A percentile compares a stretch with the other conserved stretches of the same genome.
phyloP scores from a whole-genome alignment of 2,113 vertebrate genomes.

The Corythornis cristatus region DNA sequence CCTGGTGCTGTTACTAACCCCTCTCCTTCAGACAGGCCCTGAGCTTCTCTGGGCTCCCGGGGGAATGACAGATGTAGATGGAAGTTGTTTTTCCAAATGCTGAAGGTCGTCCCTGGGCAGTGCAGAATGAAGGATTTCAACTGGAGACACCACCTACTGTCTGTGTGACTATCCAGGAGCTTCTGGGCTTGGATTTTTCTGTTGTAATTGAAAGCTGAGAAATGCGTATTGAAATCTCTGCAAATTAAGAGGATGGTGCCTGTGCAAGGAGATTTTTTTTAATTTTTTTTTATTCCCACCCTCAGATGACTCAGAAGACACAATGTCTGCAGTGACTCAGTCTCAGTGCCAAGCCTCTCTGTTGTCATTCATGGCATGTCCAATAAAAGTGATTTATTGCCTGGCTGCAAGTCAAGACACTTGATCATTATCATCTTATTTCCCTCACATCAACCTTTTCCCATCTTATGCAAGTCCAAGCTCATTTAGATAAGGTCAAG shows the following conservation, averaged over 20 bases:
- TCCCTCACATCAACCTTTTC: constrained; percentile 9
- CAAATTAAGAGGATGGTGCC: not conserved
- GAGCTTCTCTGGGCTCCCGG: not conserved
- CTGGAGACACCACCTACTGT: not conserved
- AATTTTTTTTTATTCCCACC: not conserved
- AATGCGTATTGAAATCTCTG: not conserved
- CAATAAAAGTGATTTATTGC: constrained; percentile 56
- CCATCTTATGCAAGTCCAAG: constrained; percentile 4
- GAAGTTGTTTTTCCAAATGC: not conserved
- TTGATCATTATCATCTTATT: constrained; percentile 49
- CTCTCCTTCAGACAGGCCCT: not conserved
- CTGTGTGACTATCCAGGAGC: not conserved
- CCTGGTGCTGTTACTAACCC: not conserved
- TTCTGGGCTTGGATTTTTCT: not conserved
- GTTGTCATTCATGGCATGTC: constrained; percentile 15
- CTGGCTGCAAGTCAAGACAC: constrained; percentile 38
- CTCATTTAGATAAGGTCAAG: constrained; percentile 65
- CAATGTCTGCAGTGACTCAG: not conserved
- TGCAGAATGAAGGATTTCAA: too few relatives aligned
- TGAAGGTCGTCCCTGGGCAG: not conserved
- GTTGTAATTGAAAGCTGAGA: not conserved
- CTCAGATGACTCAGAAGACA: not conserved
- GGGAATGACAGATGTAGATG: not conserved
- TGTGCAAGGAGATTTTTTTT: not conserved
- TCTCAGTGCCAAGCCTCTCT: not conserved